A percentile compares a stretch with the other conserved stretches of the same genome.
These are phyloP conservation scores for Sarcophaga rosellei DNA, from an alignment of 2,888 invertebrate species.

Conservation along the genomic window DNA sequence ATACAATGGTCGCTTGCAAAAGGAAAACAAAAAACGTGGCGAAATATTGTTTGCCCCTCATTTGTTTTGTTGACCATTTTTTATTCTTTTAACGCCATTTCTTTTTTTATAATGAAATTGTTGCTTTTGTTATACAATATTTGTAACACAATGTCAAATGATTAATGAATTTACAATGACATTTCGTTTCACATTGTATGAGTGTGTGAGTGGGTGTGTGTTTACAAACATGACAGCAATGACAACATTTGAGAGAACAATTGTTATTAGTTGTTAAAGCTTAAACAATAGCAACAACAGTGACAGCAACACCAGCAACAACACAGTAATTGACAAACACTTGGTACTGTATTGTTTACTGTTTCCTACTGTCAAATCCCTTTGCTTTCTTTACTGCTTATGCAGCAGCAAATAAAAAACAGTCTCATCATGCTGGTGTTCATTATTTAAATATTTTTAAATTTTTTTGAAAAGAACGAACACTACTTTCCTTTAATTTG, in stretches of 20 bases:
- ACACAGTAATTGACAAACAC: conserved; percentile 25
- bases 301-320: background rate
- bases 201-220: conserved; percentile 47
- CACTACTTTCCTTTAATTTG: too few species aligned
- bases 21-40: conserved; percentile 17
- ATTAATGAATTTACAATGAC: conserved; percentile 71
- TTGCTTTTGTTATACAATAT: conserved; percentile 37
- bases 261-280: conserved; percentile 72
- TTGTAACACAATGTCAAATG: conserved; percentile 65
- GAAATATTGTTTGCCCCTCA: background rate
- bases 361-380: conserved; percentile 14
- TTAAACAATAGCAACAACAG: conserved; percentile 8
- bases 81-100: background rate
- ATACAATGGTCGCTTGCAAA: background rate
- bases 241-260: conserved; percentile 73
- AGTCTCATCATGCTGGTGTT: background rate
- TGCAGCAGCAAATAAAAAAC: background rate
- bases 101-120: background rate
- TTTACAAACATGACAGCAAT: conserved; percentile 63
- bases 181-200: conserved; percentile 27
- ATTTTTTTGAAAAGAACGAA: too few species aligned
- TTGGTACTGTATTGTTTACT: background rate
- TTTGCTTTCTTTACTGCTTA: background rate
- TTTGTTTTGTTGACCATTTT: too few species aligned
- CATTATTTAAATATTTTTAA: background rate